Conservation (phyloP, 2,888 invertebrate species). For the Aethes cnicana region DNA sequence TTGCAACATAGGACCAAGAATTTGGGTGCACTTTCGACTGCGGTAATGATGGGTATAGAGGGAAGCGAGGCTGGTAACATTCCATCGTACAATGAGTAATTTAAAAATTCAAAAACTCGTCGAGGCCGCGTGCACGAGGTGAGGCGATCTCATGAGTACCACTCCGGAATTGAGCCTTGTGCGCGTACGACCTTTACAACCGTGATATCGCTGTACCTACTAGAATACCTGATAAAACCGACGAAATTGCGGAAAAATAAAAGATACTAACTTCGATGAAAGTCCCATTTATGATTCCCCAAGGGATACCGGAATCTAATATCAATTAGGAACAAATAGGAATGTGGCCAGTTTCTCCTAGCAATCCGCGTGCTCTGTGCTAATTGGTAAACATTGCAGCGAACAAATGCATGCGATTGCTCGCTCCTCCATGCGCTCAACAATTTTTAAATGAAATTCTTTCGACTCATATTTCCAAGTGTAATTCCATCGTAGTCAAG, state of each 20-base stretch:
- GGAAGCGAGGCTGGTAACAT: conserved; percentile 65
- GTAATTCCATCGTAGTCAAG: conserved; percentile 57
- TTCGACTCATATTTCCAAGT: conserved; percentile 65
- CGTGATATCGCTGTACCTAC: not conserved
- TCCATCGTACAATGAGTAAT: conserved; percentile 83
- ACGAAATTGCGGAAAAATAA: too few species aligned
- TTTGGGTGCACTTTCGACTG: conserved; percentile 69
- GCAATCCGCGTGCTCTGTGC: conserved; percentile 43
- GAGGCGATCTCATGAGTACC: conserved; percentile 71
- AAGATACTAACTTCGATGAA: conserved; percentile 11
- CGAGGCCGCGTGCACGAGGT: conserved; percentile 69
- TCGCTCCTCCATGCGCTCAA: conserved; percentile 47
- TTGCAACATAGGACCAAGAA: conserved; percentile 57
- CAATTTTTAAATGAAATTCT: conserved; percentile 77
- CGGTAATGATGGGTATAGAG: conserved; percentile 45
- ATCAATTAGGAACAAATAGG: conserved; percentile 52
- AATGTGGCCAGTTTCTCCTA: conserved; percentile 44
- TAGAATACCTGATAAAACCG: conserved; percentile 1
- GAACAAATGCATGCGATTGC: conserved; percentile 55
- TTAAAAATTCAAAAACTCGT: conserved; percentile 84
- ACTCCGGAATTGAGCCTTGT: conserved; percentile 76
- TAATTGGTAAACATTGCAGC: conserved; percentile 72
- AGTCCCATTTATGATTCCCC: conserved; percentile 32
- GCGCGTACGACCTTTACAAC: conserved; percentile 47
- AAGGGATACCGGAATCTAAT: conserved; percentile 55